Conservation (phyloP, 1,140 invertebrate species). For the Drosophila teissieri region DNA sequence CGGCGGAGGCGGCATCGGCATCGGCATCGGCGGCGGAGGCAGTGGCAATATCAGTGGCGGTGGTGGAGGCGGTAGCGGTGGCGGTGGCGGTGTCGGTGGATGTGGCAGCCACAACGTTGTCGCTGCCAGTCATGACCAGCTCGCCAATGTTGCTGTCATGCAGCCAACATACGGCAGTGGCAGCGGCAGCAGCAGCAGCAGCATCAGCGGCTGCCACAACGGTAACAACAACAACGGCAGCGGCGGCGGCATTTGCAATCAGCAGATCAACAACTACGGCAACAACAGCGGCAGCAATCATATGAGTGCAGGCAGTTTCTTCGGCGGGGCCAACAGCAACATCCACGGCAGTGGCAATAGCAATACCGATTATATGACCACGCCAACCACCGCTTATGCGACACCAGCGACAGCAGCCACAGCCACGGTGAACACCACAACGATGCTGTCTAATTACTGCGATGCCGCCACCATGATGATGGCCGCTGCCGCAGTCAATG, state of each 20-base stretch:
- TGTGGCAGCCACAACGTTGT: slow-evolving; percentile 47
- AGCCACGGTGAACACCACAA: slow-evolving; percentile 70
- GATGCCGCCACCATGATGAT: slow-evolving; percentile 84
- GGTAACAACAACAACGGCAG: slow-evolving; percentile 38
- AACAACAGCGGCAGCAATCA: slow-evolving; percentile 44
- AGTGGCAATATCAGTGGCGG: too few relatives aligned
- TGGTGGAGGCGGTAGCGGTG: slow-evolving; percentile 1
- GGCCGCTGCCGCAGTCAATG: slow-evolving; percentile 83
- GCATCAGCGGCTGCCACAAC: slow-evolving; percentile 27
- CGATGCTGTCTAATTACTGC: slow-evolving; percentile 84
- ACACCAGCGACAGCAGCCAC: slow-evolving; percentile 55
- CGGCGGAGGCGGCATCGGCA: slow-evolving; percentile 26
- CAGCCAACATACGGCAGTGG: slow-evolving; percentile 59
- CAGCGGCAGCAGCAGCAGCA: slow-evolving; percentile 33
- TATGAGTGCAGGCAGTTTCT: slow-evolving; percentile 62
- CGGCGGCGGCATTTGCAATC: slow-evolving; percentile 72
- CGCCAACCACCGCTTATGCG: slow-evolving; percentile 59
- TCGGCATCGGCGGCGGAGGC: slow-evolving; percentile 3
- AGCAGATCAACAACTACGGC: slow-evolving; percentile 73
- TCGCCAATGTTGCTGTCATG: slow-evolving; percentile 66
- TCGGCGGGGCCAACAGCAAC: slow-evolving; percentile 41
- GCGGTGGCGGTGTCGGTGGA: slow-evolving; percentile 23
- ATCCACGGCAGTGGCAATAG: slow-evolving; percentile 27
- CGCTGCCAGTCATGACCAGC: slow-evolving; percentile 54
- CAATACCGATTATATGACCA: slow-evolving; percentile 61